Conservation (phyloP, 1,140 invertebrate genomes). For the Mactra quadrangularis region DNA sequence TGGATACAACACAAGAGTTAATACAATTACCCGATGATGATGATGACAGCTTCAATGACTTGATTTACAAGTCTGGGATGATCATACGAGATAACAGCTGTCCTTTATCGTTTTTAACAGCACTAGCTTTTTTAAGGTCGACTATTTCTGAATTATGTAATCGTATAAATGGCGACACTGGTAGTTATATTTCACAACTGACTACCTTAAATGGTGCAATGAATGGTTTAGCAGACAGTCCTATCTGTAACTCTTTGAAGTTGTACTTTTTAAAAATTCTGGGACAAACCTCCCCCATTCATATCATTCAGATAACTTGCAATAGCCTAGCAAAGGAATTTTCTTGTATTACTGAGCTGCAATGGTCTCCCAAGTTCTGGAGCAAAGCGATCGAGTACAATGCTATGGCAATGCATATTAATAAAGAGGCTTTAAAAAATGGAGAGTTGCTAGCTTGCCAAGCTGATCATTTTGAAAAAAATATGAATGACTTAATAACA, state of each 20-base stretch:
- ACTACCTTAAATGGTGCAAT: background rate
- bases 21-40: background rate
- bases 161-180: background rate
- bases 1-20: slow-evolving; percentile 4
- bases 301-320: background rate
- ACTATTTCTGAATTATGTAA: background rate
- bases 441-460: no score
- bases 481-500: no score
- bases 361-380: no score
- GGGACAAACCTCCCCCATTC: background rate
- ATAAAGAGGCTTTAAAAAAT: no score
- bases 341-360: no score
- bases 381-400: no score
- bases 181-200: background rate
- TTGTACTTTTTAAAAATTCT: slow-evolving; percentile 33
- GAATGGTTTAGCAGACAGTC: background rate
- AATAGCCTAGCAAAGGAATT: no score
- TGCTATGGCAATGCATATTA: no score
- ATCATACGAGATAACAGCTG: background rate
- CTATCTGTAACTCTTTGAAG: background rate
- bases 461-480: no score
- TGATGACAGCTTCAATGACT: background rate
- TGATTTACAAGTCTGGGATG: slow-evolving; percentile 4
- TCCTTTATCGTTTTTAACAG: background rate
- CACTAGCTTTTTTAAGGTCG: slow-evolving; percentile 29